Conservation (phyloP, 2,113 vertebrate genomes). For the Myodes glareolus region DNA sequence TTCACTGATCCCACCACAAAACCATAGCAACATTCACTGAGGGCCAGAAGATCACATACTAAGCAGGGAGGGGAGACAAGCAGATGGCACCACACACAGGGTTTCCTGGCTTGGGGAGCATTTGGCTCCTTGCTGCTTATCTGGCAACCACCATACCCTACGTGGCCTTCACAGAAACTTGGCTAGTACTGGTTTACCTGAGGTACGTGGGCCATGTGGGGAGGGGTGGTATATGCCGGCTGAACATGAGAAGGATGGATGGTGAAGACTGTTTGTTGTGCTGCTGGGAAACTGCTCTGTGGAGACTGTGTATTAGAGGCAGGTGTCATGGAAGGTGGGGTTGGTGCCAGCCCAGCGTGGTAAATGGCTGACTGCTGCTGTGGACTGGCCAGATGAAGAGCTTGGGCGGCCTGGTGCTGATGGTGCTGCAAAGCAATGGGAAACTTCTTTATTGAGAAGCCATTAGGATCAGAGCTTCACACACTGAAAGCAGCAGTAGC, state of each 20-base stretch:
- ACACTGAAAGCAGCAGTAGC: background rate
- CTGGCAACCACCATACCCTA: conserved; percentile 45
- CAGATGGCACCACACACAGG: conserved; percentile 76
- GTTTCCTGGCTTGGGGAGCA: conserved; percentile 63
- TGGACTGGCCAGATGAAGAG: conserved; percentile 95
- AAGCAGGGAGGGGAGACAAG: conserved; percentile 68
- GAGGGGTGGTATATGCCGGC: conserved; percentile 95
- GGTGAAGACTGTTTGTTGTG: conserved; percentile 96
- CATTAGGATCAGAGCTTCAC: background rate
- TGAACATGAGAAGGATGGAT: conserved; percentile 98
- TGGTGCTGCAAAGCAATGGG: conserved; percentile 87
- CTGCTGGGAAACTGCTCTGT: conserved; percentile 95
- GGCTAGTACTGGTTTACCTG: conserved; percentile 91
- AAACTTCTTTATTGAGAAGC: background rate
- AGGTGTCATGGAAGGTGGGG: conserved; percentile 97
- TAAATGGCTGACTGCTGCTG: conserved; percentile 97
- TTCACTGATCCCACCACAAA: conserved; percentile 69
- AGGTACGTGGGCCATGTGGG: conserved; percentile 98
- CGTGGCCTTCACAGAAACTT: conserved; percentile 78
- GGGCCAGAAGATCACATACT: conserved; percentile 72
- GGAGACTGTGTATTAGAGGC: conserved; percentile 98
- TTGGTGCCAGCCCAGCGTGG: conserved; percentile 94
- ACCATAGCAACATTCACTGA: conserved; percentile 69
- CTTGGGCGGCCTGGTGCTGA: conserved; percentile 95
- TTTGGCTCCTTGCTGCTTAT: conserved; percentile 50